Conservation (phyloP, 2,888 invertebrate genomes). For the Tachina grossa region DNA sequence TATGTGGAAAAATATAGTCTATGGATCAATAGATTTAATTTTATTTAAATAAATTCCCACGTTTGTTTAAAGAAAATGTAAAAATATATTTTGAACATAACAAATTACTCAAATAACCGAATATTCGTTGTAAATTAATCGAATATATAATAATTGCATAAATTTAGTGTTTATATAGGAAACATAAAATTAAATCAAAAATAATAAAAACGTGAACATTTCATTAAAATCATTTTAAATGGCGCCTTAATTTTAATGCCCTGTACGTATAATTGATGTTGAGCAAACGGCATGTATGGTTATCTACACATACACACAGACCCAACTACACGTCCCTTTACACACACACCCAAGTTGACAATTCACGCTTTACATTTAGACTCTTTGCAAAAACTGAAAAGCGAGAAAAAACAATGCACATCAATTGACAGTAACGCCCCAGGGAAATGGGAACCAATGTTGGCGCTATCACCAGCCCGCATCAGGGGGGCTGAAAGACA, state of each 20-base stretch:
- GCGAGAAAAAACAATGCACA: slow-evolving; percentile 52
- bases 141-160: too few species aligned
- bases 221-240: slow-evolving; percentile 3
- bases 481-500: not conserved
- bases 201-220: not conserved
- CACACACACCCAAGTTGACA: slow-evolving; percentile 3
- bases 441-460: slow-evolving; percentile 29
- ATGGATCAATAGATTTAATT: too few species aligned
- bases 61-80: too few species aligned
- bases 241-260: not conserved
- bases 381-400: slow-evolving; percentile 1
- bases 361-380: slow-evolving; percentile 29
- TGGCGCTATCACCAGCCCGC: slow-evolving; percentile 43
- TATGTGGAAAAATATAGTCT: too few species aligned
- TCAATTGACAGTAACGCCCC: slow-evolving; percentile 58
- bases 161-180: too few species aligned
- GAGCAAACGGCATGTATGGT: slow-evolving; percentile 8
- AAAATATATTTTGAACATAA: too few species aligned
- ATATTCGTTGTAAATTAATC: too few species aligned
- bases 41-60: too few species aligned
- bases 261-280: slow-evolving; percentile 18
- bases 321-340: not conserved
- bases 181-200: not conserved
- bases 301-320: not conserved
- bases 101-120: too few species aligned